Percentiles rank a stretch among this genome's conserved stretches.
Conservation (phyloP, 2,888 invertebrate genomes). For the Cataglyphis altisquamis region DNA sequence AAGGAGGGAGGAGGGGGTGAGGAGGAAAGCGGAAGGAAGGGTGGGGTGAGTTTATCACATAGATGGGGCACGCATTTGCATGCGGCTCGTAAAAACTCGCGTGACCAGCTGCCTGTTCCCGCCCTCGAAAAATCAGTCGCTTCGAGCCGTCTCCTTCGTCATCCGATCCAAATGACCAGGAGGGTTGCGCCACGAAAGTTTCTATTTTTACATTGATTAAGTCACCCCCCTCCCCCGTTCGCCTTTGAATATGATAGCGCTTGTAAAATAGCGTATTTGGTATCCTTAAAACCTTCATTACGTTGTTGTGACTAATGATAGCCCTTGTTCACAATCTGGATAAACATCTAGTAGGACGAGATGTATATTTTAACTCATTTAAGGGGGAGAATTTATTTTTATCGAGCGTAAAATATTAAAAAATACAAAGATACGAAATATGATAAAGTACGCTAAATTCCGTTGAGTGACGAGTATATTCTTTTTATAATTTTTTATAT, state of each 20-base stretch:
- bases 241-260: background rate
- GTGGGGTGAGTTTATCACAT: constrained; percentile 65
- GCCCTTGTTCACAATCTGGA: background rate
- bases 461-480: background rate
- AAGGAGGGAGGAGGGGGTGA: background rate
- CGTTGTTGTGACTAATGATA: background rate
- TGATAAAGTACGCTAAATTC: background rate
- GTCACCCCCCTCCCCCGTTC: background rate
- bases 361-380: background rate
- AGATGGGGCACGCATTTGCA: constrained; percentile 69
- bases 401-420: background rate
- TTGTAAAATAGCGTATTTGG: background rate
- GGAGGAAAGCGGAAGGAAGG: background rate
- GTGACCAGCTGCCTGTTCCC: constrained; percentile 65
- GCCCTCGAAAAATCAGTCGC: constrained; percentile 52
- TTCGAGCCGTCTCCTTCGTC: constrained; percentile 27
- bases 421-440: background rate
- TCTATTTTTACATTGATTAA: constrained; percentile 52
- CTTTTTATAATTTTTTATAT: background rate
- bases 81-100: constrained; percentile 72
- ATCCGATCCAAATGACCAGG: background rate
- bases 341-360: background rate
- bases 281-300: background rate
- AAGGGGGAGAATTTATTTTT: background rate
- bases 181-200: constrained; percentile 47